Base-by-base conservation (phyloP, 1,140 invertebrate genomes). In the Leptinotarsa defecta region DNA sequence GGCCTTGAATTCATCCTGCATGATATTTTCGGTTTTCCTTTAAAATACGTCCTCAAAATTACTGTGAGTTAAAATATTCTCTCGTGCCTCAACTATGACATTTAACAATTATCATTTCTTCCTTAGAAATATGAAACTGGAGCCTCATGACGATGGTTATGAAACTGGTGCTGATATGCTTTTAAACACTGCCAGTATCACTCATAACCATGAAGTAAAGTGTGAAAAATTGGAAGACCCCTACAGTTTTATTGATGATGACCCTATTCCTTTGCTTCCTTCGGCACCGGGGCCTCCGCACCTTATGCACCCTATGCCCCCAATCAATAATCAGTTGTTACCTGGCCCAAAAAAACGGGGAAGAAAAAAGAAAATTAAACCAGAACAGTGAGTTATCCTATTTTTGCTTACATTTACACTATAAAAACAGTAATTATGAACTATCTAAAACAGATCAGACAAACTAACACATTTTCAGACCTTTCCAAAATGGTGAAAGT, bases 61-160 rank as follows among this genome's bases (percentile, higher is more conserved):
- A 74, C 52, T 57, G 52, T 57, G 74, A 76, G 77, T 76, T 57
- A 20, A 64, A 74, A 17, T 64, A 19, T 4, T 17, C 0, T 65
- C 4, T 65, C 63, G 24, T 17, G 13, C 63, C 34, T 43, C 11
- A 20, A 65, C 22, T 65, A 57, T 57, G 52, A n/a, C 52, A 57
- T 57, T 65, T 22, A 65, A 27, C 69, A 73, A 68, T 15, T 63
- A 71, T 74, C 77, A 24, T 75, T 68, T 71, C 24, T 71, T 75
- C 34, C 74, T 71, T 77, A 86, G 85, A 68, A 86, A 85, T 74
- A 91, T 90, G 85, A 92, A 92, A 82, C 88, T 91, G 81, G 93
- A 94, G 86, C 90, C 90, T 78, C 90, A 93, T 83, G 94, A 95
- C 88, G 94, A 95, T 87, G 93, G 93, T 77, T 94, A 94, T 88